phyloP scores from a whole-genome alignment of 2,888 invertebrate species.

The Drosophila melanocephala region DNA sequence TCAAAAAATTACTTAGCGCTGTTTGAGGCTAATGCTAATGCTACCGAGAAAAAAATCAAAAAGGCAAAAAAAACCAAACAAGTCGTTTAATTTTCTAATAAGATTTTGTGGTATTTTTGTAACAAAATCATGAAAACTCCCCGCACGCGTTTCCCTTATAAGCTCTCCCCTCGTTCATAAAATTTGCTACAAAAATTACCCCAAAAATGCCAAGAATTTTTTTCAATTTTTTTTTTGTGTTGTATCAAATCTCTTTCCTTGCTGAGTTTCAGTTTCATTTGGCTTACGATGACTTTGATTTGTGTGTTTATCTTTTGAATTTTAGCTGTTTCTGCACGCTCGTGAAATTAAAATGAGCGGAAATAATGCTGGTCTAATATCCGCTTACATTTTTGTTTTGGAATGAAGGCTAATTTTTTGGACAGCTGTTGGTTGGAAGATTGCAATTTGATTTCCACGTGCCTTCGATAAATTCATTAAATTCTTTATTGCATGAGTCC shows the following conservation, averaged over 20 bases:
- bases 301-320: conserved; percentile 69
- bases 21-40: not conserved
- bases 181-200: conserved; percentile 67
- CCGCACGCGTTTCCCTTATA: conserved; percentile 74
- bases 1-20: conserved; percentile 17
- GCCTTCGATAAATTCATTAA: conserved; percentile 42
- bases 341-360: conserved; percentile 63
- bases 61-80: conserved; percentile 67
- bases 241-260: conserved; percentile 27
- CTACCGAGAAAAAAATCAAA: conserved; percentile 8
- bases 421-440: conserved; percentile 56
- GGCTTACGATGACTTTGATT: conserved; percentile 65
- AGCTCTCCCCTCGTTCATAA: conserved; percentile 47
- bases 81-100: conserved; percentile 81
- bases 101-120: conserved; percentile 69
- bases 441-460: conserved; percentile 59
- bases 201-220: conserved; percentile 64
- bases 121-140: conserved; percentile 54
- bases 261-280: conserved; percentile 61
- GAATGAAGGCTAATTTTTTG: conserved; percentile 13
- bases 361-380: conserved; percentile 65
- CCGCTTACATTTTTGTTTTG: conserved; percentile 47
- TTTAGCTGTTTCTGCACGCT: conserved; percentile 41
- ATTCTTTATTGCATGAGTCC: conserved; percentile 19
- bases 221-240: conserved; percentile 24